Conservation (phyloP, 2,113 vertebrate species). For the Puffinus mauretanicus region DNA sequence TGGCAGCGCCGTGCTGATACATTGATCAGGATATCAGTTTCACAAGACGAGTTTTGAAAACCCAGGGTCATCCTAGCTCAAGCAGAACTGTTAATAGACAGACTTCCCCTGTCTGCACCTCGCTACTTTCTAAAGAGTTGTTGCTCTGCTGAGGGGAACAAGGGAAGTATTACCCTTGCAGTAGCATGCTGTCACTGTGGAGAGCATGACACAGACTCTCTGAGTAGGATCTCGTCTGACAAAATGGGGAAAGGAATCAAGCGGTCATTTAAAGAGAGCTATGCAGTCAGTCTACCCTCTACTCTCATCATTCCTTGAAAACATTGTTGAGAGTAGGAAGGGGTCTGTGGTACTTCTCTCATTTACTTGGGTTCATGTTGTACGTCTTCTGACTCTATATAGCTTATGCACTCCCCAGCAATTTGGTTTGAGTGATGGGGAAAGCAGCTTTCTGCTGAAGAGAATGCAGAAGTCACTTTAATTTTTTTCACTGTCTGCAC, state of each 20-base stretch:
- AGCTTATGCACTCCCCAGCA: not conserved
- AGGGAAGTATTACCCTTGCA: not conserved
- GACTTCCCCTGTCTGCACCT: accelerated
- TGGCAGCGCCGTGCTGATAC: accelerated
- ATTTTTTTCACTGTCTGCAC: not conserved
- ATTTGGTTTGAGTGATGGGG: not conserved
- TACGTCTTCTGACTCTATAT: not conserved
- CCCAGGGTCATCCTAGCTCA: not conserved
- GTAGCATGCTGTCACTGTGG: not conserved
- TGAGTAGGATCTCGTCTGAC: not conserved
- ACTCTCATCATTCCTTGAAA: not conserved
- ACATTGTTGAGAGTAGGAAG: not conserved
- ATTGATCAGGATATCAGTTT: not conserved
- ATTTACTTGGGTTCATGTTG: not conserved
- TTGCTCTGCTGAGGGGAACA: not conserved
- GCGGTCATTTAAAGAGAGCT: not conserved
- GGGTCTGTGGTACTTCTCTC: not conserved
- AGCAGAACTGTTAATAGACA: not conserved
- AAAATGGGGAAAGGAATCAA: not conserved
- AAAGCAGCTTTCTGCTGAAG: not conserved
- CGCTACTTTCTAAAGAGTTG: not conserved
- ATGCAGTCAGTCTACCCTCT: not conserved
- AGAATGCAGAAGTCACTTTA: not conserved
- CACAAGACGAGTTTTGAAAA: not conserved
- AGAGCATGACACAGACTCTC: not conserved